Evolutionary conservation across 2,888 invertebrate genomes (phyloP), one percentile per base, ranked within the genome.

Genomic region (Pseudococcus longispinus): DNA sequence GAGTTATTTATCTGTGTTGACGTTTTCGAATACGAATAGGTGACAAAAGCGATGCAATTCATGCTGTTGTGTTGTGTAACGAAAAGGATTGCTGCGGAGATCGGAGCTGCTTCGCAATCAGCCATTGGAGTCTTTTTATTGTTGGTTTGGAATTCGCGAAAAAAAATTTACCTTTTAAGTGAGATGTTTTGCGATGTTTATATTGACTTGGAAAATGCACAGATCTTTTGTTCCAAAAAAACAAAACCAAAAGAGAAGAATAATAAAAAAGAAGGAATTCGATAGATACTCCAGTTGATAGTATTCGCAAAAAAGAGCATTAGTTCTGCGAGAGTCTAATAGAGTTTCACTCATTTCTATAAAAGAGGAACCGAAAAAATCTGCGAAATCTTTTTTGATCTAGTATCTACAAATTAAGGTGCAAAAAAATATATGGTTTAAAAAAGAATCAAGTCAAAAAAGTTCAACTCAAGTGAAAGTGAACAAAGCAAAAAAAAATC

Each of bases 31-130:
- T 37, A 37, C 11, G 13, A 26, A 23, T 11, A 74, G 74, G 74
- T 37, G 74, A 74, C 74, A 74, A 74, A 74, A 74, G 37, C 32
- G 26, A n/a, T 32, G 74, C 29, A 32, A 74, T 74, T 74, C 37
- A n/a, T 74, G 37, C 74, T 37, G 37, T 74, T 74, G 32, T 37
- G 37, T 74, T 74, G 32, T 32, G 74, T 74, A 74, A 74, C 74
- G 32, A 74, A 74, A 74, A 37, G 74, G 74, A 74, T 74, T 74
- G n/a, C 26, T 9, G 29, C 32, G 18, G 18, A 11, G 20, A 4
- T 23, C 20, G 2, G 65, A 26, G 23, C 26, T 65, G 65, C 11
- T 26, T 51, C n/a, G 4, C n/a, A n/a, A 37, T 37, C 51, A 51
- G 51, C 51, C n/a, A n/a, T n/a, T n/a, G 51, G 51, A n/a, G 51